Evolutionary conservation across 2,888 invertebrate species (phyloP).

Genomic region (Meiosimyza decipiens): DNA sequence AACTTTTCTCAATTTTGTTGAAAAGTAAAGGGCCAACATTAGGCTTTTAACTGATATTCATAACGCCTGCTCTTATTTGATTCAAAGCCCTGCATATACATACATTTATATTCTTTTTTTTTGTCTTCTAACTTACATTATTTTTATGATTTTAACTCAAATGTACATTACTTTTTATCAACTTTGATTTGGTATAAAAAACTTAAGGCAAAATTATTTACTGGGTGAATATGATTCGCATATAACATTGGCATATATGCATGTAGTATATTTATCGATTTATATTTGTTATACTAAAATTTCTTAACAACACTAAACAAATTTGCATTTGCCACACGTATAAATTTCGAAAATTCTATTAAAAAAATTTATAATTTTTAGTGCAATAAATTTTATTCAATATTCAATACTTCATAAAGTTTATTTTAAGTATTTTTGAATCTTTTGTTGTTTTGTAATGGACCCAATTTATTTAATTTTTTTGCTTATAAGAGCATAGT

Average conservation of each 20-base stretch:
- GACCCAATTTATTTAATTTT: constrained; percentile 24
- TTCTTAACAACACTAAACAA: not conserved
- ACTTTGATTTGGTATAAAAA: constrained; percentile 41
- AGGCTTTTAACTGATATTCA: too few relatives aligned
- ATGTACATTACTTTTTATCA: not conserved
- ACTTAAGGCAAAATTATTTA: constrained; percentile 44
- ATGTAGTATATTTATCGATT: not conserved
- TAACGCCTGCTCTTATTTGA: too few relatives aligned
- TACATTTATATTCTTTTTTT: too few relatives aligned
- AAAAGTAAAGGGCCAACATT: too few relatives aligned
- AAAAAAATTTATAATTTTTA: constrained; percentile 9
- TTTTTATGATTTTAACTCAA: too few relatives aligned
- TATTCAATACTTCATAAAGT: constrained; percentile 6
- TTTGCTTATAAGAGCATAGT: not conserved
- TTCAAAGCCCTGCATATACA: too few relatives aligned
- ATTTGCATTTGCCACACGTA: constrained; percentile 16
- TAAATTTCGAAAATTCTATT: constrained; percentile 20
- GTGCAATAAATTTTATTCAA: not conserved
- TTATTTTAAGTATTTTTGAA: not conserved
- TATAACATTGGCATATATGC: not conserved
- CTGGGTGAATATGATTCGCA: constrained; percentile 11
- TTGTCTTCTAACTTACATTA: too few relatives aligned
- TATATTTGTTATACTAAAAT: not conserved
- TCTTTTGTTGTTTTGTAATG: constrained; percentile 16
- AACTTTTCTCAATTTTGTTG: too few relatives aligned